Conservation (phyloP, 2,113 vertebrate genomes). For the Etia nguti region DNA sequence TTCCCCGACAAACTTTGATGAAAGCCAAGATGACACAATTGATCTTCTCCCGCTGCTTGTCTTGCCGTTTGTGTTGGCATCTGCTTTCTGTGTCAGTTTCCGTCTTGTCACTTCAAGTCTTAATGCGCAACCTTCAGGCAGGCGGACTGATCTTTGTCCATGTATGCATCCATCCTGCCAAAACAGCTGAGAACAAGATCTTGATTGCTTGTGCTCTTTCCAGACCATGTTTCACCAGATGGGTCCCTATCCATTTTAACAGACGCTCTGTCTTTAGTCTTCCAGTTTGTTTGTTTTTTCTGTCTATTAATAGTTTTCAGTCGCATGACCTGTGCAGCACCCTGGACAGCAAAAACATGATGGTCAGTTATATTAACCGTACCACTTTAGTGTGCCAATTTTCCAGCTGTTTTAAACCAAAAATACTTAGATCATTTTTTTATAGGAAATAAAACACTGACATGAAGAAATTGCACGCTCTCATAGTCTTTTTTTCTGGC, state of each 20-base stretch:
- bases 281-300: not conserved
- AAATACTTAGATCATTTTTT: accelerated
- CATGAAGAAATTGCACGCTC: no score
- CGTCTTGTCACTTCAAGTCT: constrained; percentile 8
- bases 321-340: not conserved
- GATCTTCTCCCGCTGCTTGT: constrained; percentile 32
- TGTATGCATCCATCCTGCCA: not conserved
- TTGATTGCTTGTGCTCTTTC: constrained; percentile 26
- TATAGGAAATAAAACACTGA: no score
- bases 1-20: constrained; percentile 45
- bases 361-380: not conserved
- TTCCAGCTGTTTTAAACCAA: not conserved
- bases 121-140: constrained; percentile 43
- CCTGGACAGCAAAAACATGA: not conserved
- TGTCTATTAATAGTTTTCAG: not conserved
- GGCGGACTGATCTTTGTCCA: constrained; percentile 45
- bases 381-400: not conserved
- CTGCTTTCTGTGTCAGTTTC: constrained; percentile 38
- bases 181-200: constrained; percentile 40
- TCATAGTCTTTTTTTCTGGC: not conserved
- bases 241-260: not conserved
- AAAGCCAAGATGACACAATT: constrained; percentile 48
- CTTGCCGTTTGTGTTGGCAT: not conserved
- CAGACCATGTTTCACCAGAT: constrained; percentile 35
- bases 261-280: not conserved